Evolutionary conservation across 1,140 invertebrate species (phyloP).

Genomic region (Platyura marginata): DNA sequence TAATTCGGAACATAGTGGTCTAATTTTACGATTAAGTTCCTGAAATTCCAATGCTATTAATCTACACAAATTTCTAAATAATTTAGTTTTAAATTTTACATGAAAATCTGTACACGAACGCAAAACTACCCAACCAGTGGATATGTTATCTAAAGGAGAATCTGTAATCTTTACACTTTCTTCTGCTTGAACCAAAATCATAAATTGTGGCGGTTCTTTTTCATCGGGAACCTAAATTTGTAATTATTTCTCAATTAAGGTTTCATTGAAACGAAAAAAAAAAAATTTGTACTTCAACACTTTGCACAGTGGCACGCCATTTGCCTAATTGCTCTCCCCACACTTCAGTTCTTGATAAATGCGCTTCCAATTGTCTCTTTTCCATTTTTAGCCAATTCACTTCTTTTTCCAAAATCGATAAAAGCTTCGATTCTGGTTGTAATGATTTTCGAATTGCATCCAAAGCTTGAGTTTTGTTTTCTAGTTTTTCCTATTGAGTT

Average conservation of each 20-base stretch:
- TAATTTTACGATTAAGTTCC: constrained; percentile 64
- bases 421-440: constrained; percentile 55
- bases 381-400: constrained; percentile 62
- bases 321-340: constrained; percentile 76
- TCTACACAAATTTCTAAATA: not conserved
- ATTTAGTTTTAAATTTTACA: constrained; percentile 15
- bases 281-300: constrained; percentile 47
- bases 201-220: constrained; percentile 61
- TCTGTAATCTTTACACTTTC: constrained; percentile 26
- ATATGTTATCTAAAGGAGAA: constrained; percentile 33
- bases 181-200: constrained; percentile 61
- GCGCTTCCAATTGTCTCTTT: constrained; percentile 57
- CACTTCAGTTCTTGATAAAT: constrained; percentile 66
- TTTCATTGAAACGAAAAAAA: too few relatives aligned
- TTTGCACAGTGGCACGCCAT: constrained; percentile 68
- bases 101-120: constrained; percentile 64
- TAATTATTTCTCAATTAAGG: too few relatives aligned
- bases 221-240: constrained; percentile 58
- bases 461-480: constrained; percentile 62
- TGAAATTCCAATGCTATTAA: constrained; percentile 22
- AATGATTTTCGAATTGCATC: constrained; percentile 54
- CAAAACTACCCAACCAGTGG: constrained; percentile 67
- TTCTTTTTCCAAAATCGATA: constrained; percentile 59
- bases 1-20: constrained; percentile 58
- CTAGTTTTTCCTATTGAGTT: constrained; percentile 37